Evolutionary conservation across 2,113 vertebrate genomes (phyloP).

Genomic region (Esox niger): DNA sequence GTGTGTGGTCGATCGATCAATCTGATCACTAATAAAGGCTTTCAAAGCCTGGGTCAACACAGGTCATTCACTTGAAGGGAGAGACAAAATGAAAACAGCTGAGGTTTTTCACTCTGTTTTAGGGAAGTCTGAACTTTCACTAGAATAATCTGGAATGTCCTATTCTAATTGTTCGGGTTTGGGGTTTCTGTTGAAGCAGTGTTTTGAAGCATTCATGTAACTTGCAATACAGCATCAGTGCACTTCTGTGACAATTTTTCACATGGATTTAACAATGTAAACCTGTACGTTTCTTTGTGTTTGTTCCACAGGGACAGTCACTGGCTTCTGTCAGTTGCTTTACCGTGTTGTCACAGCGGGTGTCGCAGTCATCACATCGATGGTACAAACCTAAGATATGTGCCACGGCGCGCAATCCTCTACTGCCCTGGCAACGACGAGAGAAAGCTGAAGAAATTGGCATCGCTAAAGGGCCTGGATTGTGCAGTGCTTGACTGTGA

Average conservation of each 20-base stretch:
- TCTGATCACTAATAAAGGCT: slow-evolving; percentile 64
- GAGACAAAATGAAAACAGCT: slow-evolving; percentile 65
- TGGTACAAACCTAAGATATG: slow-evolving; percentile 73
- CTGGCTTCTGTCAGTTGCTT: slow-evolving; percentile 42
- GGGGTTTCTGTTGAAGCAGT: neutral
- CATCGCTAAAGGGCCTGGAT: slow-evolving; percentile 81
- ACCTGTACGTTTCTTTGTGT: neutral
- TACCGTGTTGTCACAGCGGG: slow-evolving; percentile 39
- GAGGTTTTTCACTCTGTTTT: slow-evolving; percentile 33
- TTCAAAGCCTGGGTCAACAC: slow-evolving; percentile 64
- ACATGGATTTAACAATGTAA: neutral
- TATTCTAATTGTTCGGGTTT: neutral
- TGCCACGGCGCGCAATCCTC: slow-evolving; percentile 89
- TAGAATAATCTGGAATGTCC: slow-evolving; percentile 10
- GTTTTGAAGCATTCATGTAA: no score
- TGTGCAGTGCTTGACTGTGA: slow-evolving; percentile 95
- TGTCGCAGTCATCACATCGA: slow-evolving; percentile 58
- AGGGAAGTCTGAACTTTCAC: slow-evolving; percentile 49
- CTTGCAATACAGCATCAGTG: no score
- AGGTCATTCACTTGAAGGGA: slow-evolving; percentile 59
- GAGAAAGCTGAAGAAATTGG: slow-evolving; percentile 89
- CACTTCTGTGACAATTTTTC: neutral
- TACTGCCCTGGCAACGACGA: slow-evolving; percentile 93
- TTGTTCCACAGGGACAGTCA: slow-evolving; percentile 46
- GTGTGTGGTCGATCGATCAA: no score